phyloP scores from a whole-genome alignment of 2,797 vertebrate species.

The Pipistrellus nathusii region DNA sequence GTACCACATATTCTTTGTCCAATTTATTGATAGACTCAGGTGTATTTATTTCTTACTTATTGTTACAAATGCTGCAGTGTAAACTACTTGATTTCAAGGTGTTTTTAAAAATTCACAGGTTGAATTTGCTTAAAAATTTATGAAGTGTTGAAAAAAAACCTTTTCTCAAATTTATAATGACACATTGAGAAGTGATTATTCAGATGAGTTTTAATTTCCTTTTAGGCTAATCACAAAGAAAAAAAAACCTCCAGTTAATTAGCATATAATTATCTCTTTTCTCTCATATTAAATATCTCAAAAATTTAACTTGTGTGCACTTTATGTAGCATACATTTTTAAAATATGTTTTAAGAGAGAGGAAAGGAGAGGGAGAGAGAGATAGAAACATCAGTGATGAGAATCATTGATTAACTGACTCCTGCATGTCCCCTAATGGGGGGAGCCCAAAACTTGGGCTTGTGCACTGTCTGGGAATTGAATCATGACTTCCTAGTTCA shows the following conservation, averaged over 20 bases:
- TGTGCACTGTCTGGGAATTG: too few relatives aligned
- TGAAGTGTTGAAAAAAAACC: not conserved
- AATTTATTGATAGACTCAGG: not conserved
- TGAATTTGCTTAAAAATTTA: constrained; percentile 37
- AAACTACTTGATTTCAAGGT: constrained; percentile 43
- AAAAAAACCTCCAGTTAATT: constrained; percentile 39
- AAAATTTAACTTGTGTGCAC: not conserved
- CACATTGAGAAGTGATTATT: constrained; percentile 21
- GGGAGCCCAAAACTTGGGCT: too few relatives aligned
- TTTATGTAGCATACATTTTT: not conserved
- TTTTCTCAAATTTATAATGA: constrained; percentile 16
- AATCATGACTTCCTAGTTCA: too few relatives aligned
- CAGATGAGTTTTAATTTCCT: constrained; percentile 50
- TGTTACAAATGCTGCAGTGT: not conserved
- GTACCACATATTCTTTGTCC: not conserved
- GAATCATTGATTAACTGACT: too few relatives aligned
- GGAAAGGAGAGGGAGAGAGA: too few relatives aligned
- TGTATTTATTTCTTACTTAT: not conserved
- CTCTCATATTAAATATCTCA: not conserved
- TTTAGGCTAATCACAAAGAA: constrained; percentile 37
- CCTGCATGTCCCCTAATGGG: too few relatives aligned
- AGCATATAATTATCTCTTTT: constrained; percentile 24
- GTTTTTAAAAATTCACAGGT: constrained; percentile 9
- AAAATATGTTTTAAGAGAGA: too few relatives aligned
- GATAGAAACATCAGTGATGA: too few relatives aligned